These are phyloP conservation scores for Vanessa cardui DNA, from an alignment of 2,888 invertebrate species.

Conservation along the genomic window DNA sequence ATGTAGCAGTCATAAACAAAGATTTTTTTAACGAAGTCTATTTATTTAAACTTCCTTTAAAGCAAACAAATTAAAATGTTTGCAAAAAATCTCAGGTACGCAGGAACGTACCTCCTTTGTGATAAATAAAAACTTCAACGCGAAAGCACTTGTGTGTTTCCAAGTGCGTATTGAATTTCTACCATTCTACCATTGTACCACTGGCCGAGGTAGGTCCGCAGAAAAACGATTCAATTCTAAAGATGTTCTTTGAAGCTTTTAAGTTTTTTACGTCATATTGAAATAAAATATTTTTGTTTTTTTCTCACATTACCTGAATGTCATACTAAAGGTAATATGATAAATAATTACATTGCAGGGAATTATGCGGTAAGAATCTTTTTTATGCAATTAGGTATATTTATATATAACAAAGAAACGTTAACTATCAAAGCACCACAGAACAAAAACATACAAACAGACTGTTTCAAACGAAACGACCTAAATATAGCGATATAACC, in stretches of 20 bases:
- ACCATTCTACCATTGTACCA: slow-evolving; percentile 42
- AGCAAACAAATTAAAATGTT: slow-evolving; percentile 29
- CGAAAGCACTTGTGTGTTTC: slow-evolving; percentile 47
- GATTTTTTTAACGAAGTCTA: slow-evolving; percentile 21
- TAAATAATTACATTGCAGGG: not conserved
- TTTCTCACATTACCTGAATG: not conserved
- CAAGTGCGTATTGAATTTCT: slow-evolving; percentile 59
- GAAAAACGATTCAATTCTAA: slow-evolving; percentile 46
- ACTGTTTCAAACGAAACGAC: slow-evolving; percentile 56
- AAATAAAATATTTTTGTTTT: slow-evolving; percentile 20
- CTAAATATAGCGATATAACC: slow-evolving; percentile 71
- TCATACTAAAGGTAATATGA: not conserved
- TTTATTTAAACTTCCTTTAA: slow-evolving; percentile 23
- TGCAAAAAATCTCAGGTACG: slow-evolving; percentile 42
- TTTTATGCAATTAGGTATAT: not conserved
- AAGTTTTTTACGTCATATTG: slow-evolving; percentile 27
- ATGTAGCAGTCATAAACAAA: not conserved
- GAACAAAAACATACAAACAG: slow-evolving; percentile 59
- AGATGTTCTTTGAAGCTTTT: slow-evolving; percentile 45
- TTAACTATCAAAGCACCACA: slow-evolving; percentile 37
- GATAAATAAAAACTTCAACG: slow-evolving; percentile 45
- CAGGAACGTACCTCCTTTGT: slow-evolving; percentile 39
- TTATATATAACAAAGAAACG: slow-evolving; percentile 19
- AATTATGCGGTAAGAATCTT: not conserved
- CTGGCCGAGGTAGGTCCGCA: slow-evolving; percentile 19